These are phyloP conservation scores for Loris lydekkerianus DNA, from an alignment of 2,797 vertebrate species.

Conservation along the genomic window DNA sequence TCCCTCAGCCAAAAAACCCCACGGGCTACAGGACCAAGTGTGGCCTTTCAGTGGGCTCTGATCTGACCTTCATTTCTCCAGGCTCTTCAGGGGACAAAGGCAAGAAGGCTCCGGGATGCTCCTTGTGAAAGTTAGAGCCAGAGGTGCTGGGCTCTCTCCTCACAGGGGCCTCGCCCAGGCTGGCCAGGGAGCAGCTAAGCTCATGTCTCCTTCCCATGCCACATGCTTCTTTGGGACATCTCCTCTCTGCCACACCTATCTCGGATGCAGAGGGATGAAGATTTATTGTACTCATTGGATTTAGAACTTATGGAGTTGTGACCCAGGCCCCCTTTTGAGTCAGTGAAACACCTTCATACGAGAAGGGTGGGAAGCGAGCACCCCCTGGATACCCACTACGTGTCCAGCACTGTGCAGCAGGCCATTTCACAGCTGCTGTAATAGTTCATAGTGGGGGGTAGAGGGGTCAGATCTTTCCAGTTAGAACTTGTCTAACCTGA, in stretches of 20 bases:
- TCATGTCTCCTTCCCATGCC: fast-evolving
- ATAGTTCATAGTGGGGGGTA: neutral
- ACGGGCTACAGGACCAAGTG: neutral
- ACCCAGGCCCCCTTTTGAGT: neutral
- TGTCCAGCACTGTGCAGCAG: neutral
- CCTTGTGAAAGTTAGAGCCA: neutral
- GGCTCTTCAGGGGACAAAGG: neutral
- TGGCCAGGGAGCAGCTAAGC: neutral
- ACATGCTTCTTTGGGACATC: neutral
- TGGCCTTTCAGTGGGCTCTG: neutral
- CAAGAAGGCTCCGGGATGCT: neutral
- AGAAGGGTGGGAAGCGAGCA: neutral
- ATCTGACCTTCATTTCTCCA: neutral
- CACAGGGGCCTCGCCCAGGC: neutral
- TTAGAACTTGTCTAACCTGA: neutral
- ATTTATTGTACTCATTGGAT: neutral
- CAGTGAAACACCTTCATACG: neutral
- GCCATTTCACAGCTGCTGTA: fast-evolving
- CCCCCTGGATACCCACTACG: fast-evolving
- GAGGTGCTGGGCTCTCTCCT: neutral
- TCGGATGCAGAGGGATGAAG: neutral
- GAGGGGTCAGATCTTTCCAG: neutral
- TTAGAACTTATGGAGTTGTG: neutral
- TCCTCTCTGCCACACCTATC: too few relatives aligned
- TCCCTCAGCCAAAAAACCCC: neutral